Evolutionary conservation across 2,797 vertebrate genomes (phyloP).

Genomic region (Alectoris magna): DNA sequence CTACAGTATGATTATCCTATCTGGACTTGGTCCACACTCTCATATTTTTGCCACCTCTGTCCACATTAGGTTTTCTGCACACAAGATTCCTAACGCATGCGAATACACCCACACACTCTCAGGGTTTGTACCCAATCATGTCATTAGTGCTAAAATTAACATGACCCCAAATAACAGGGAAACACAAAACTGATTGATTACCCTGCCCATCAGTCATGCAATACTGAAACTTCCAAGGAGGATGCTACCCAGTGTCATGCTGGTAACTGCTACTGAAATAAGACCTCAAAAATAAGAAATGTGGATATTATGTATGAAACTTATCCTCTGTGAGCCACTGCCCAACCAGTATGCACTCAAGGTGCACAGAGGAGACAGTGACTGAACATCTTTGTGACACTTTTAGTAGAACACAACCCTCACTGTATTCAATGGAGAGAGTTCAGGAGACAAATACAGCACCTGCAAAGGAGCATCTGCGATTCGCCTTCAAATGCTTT

Average conservation of each 20-base stretch:
- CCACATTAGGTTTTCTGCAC: not conserved
- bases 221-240: not conserved
- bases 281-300: not conserved
- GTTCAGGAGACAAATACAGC: not conserved
- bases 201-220: not conserved
- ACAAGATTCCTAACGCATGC: not conserved
- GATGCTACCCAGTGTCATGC: not conserved
- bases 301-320: not conserved
- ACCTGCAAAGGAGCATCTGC: not conserved
- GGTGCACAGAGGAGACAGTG: not conserved
- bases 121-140: not conserved
- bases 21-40: not conserved
- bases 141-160: not conserved
- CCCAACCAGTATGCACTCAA: not conserved
- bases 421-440: not conserved
- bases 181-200: not conserved
- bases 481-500: not conserved
- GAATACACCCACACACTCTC: not conserved
- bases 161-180: rapidly evolving
- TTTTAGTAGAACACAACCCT: not conserved
- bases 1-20: not conserved
- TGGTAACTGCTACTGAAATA: not conserved
- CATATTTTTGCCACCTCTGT: not conserved
- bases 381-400: not conserved
- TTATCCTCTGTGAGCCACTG: not conserved